Base-by-base conservation (phyloP, 1,140 invertebrate species). In the Plodia interpunctella region DNA sequence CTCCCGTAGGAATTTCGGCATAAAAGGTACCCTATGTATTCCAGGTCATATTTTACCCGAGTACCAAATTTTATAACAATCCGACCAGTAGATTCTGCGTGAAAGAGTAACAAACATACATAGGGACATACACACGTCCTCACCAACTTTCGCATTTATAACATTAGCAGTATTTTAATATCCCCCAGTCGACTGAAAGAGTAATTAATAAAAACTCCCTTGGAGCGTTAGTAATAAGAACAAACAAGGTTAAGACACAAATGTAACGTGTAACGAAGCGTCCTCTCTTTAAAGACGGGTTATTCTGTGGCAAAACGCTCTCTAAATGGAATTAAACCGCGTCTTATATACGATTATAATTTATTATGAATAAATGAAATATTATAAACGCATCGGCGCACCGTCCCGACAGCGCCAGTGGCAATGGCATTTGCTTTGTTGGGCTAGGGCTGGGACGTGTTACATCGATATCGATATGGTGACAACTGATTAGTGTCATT, bases 291-390 rank as follows among this genome's bases (percentile, higher is more conserved):
- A 57, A 44, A 53, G 51, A 53, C 20, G 51, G 19, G 18, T 25
- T 53, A 21, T 21, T 53, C 51, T 25, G 51, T n/a, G 19, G 51
- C 18, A 25, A 53, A 53, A 53, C 21, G 51, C 13, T 53, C 69
- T 57, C 63, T 62, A 62, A 71, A 74, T 59, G 53, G 64, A 65
- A 68, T 72, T 74, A 74, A 70, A 59, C 62, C 62, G 54, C 66
- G 64, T 74, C 73, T 72, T 65, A 69, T 80, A 79, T 75, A 76
- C 74, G 82, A 88, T 88, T 87, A 87, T 89, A 87, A 88, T 89
- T 89, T 89, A 89, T 89, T 87, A 89, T 87, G 87, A 89, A 89
- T 89, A 87, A 89, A 89, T 89, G 87, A 85, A 89, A 89, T 89
- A 89, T 89, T 89, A 89, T 87, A 79, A 87, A 89, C 84, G 87